Percentiles rank a stretch among this genome's conserved stretches.
phyloP scores from a whole-genome alignment of 2,888 invertebrate species.

The Drosophila testacea region DNA sequence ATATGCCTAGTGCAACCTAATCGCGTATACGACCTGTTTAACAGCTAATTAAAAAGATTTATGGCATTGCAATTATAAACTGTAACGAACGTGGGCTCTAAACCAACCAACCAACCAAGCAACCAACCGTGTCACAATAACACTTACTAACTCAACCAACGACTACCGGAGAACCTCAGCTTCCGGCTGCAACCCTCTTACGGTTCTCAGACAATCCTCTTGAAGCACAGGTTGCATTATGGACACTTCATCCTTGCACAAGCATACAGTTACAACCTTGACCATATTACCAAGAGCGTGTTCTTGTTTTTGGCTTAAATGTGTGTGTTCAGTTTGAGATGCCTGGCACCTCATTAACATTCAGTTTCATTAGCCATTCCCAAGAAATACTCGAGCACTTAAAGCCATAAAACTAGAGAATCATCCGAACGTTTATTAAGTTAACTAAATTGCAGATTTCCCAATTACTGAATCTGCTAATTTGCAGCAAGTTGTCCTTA shows the following conservation, averaged over 20 bases:
- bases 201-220: not conserved
- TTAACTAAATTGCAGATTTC: not conserved
- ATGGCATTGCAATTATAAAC: constrained; percentile 55
- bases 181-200: not conserved
- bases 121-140: constrained; percentile 22
- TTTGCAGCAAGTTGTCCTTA: not conserved
- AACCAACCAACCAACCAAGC: not conserved
- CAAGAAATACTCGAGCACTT: not conserved
- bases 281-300: not conserved
- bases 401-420: not conserved
- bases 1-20: constrained; percentile 39
- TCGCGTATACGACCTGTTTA: constrained; percentile 60
- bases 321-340: not conserved
- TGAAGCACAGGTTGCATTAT: not conserved
- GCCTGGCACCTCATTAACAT: constrained; percentile 11
- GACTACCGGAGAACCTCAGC: not conserved
- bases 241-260: constrained; percentile 1
- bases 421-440: not conserved
- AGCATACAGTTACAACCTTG: constrained; percentile 14
- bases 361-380: constrained; percentile 2
- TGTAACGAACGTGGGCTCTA: constrained; percentile 17
- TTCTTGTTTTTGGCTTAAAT: not conserved
- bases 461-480: not conserved
- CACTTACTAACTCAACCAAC: constrained; percentile 3
- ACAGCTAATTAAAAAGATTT: constrained; percentile 67